Conservation (phyloP, 2,113 vertebrate genomes). For the Misgurnus anguillicaudatus region DNA sequence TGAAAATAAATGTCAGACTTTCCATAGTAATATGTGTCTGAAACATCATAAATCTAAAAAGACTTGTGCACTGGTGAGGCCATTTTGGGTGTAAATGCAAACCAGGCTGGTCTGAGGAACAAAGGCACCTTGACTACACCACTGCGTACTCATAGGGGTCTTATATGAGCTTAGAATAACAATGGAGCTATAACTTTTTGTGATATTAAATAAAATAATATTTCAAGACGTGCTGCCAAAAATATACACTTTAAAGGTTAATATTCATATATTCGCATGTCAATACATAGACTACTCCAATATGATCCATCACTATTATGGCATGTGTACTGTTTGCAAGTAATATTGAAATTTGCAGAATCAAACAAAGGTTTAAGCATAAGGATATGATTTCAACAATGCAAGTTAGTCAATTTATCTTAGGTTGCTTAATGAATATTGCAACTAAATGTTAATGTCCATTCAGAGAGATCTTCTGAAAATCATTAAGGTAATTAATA, state of each 20-base stretch:
- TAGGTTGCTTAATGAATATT: background rate
- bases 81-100: conserved; percentile 25
- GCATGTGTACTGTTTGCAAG: too few relatives aligned
- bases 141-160: conserved; percentile 6
- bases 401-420: too few relatives aligned
- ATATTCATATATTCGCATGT: background rate
- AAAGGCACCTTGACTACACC: conserved; percentile 44
- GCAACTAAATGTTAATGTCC: background rate
- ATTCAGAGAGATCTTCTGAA: background rate
- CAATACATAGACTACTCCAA: too few relatives aligned
- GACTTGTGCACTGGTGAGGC: conserved; percentile 22
- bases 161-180: conserved; percentile 18
- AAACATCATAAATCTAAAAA: conserved; percentile 53
- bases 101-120: conserved; percentile 28
- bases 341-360: too few relatives aligned
- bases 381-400: too few relatives aligned
- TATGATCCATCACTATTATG: too few relatives aligned
- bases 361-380: too few relatives aligned
- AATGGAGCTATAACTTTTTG: background rate
- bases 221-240: background rate
- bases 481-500: background rate
- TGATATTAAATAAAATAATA: background rate
- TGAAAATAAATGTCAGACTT: conserved; percentile 53
- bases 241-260: background rate
- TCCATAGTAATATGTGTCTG: conserved; percentile 48